Evolutionary conservation across 2,797 vertebrate species (phyloP), one percentile per base, ranked within the genome.

Genomic region (Capromys pilorides): DNA sequence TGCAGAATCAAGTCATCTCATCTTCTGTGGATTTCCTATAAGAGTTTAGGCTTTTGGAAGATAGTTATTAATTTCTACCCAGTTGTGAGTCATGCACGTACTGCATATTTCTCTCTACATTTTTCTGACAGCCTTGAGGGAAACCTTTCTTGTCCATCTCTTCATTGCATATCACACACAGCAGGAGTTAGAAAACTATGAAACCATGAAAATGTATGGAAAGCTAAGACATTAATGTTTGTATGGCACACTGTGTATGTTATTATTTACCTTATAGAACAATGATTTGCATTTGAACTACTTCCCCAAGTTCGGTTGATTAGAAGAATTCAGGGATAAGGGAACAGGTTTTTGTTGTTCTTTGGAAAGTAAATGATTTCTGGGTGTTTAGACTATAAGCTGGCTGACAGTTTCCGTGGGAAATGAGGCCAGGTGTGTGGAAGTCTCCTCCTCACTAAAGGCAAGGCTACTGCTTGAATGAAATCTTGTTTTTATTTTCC

Each of bases 401-500:
- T 59, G 18, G n/a, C 18, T 61, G 45, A 54, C 26, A 59, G 88
- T 62, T 90, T 18, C 49, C 41, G 22, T 36, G 26, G 8, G 14
- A 69, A 26, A 16, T 36, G 41, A 79, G 19, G 36, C 5, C 10
- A 67, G 31, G 39, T 45, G 16, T 69, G 5, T 10, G 21, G 67
- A 75, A 77, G 33, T n/a, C 10, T 14, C 51, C 24, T 73, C 6
- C 19, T 69, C 85, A 57, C 62, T 13, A 33, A 57, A 31, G 71
- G 61, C 49, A 19, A 33, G 31, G 21, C 31, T 24, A 36, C 18
- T 2, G 4, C 61, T 93, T 57, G 14, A 59, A 86, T 59, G 79
- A 92, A 94, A 39, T 12, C 81, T 96, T 88, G 69, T 73, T 95
- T 92, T 88, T 92, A 24, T 95, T 96, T 93, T 90, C 88, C 80